Evolutionary conservation across 2,797 vertebrate species (phyloP).

Genomic region (Paramormyrops hopkinsi): DNA sequence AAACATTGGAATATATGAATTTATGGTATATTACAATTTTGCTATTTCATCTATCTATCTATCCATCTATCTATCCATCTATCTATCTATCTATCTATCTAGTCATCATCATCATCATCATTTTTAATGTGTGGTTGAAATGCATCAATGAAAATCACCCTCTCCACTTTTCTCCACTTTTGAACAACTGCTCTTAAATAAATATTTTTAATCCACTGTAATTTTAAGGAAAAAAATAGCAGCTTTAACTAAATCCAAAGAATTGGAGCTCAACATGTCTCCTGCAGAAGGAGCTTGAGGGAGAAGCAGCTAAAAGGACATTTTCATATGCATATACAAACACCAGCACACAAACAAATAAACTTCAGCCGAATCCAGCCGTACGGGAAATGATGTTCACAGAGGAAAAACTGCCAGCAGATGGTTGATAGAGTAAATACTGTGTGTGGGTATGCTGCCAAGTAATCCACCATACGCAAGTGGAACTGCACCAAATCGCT

Average conservation of each 20-base stretch:
- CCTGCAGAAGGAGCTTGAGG: neutral
- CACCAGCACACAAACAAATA: neutral
- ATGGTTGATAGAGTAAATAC: neutral
- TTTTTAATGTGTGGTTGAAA: neutral
- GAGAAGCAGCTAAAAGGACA: neutral
- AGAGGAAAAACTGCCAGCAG: slow-evolving; percentile 5
- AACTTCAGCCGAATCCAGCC: neutral
- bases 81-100: neutral
- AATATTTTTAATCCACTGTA: neutral
- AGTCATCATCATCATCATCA: neutral
- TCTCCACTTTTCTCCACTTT: neutral
- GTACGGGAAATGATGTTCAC: neutral
- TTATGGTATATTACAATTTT: neutral
- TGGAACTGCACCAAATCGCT: neutral
- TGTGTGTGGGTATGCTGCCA: neutral
- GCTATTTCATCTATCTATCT: neutral
- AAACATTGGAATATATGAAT: neutral
- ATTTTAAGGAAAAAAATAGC: neutral
- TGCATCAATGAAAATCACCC: neutral
- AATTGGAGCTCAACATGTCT: neutral
- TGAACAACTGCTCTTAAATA: neutral
- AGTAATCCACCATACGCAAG: neutral
- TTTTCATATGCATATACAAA: neutral
- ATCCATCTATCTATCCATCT: neutral
- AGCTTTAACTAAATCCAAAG: neutral